Conservation (phyloP, 2,888 invertebrate genomes). For the Polyploca ridens region DNA sequence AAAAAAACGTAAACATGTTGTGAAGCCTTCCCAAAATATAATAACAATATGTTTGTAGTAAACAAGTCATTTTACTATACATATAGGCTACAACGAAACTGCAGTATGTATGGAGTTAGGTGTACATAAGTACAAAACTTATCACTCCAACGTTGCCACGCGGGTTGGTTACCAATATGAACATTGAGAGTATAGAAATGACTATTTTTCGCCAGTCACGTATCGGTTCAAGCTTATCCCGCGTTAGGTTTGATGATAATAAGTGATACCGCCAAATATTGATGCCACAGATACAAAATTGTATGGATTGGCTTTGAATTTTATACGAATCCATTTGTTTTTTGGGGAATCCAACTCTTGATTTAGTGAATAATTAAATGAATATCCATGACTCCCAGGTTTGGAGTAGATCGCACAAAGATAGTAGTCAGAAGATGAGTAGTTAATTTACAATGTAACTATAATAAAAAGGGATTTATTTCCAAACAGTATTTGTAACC, state of each 20-base stretch:
- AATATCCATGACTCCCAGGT: no score
- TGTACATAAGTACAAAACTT: conserved; percentile 14
- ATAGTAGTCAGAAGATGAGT: no score
- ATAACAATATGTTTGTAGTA: not conserved
- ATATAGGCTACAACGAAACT: not conserved
- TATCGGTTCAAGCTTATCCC: conserved; percentile 75
- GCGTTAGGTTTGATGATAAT: conserved; percentile 81
- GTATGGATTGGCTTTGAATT: conserved; percentile 43
- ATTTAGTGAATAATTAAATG: no score
- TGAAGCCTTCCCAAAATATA: not conserved
- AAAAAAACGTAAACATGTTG: conserved; percentile 6
- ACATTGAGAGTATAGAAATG: conserved; percentile 58
- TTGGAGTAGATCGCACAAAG: no score
- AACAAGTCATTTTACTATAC: not conserved
- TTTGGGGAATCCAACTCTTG: no score
- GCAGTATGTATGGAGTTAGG: not conserved
- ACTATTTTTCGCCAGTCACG: conserved; percentile 82
- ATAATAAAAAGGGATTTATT: no score
- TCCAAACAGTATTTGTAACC: no score
- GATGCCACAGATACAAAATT: conserved; percentile 33
- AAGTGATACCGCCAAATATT: conserved; percentile 77
- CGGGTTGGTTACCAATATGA: conserved; percentile 56
- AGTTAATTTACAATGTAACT: no score
- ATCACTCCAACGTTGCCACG: conserved; percentile 25
- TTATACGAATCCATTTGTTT: not conserved